Evolutionary conservation across 2,888 invertebrate species (phyloP).

Genomic region (Ormia ochracea): DNA sequence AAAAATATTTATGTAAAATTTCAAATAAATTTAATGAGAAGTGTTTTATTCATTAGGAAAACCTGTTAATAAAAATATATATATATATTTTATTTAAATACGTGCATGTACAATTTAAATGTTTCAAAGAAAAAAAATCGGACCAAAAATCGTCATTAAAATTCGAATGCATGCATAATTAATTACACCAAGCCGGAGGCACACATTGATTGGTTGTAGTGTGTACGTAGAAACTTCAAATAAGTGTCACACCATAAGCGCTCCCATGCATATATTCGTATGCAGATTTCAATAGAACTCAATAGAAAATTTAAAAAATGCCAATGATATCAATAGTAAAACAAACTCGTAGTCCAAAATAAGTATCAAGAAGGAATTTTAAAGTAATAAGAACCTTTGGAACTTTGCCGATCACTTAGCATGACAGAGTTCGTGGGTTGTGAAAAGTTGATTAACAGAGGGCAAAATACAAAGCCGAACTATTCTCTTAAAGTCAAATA

Average conservation of each 20-base stretch:
- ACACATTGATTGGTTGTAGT: neutral
- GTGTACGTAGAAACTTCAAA: neutral
- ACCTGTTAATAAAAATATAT: slow-evolving; percentile 14
- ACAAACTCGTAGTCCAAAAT: too few relatives aligned
- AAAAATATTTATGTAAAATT: neutral
- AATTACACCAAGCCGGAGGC: neutral
- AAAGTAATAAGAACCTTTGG: too few relatives aligned
- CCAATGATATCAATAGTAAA: too few relatives aligned
- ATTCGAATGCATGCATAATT: slow-evolving; percentile 32
- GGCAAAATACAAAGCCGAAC: too few relatives aligned
- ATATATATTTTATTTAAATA: neutral
- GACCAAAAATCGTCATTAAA: slow-evolving; percentile 2
- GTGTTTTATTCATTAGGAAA: neutral
- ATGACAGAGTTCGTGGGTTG: too few relatives aligned
- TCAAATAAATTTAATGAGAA: neutral
- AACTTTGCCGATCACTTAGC: too few relatives aligned
- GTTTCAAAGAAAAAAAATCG: neutral
- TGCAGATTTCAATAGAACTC: too few relatives aligned
- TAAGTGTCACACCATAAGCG: neutral
- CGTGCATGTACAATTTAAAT: neutral
- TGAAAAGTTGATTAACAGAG: too few relatives aligned
- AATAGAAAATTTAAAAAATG: too few relatives aligned
- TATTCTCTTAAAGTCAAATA: too few relatives aligned
- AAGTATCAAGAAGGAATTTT: too few relatives aligned
- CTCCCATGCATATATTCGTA: too few relatives aligned